phyloP scores from a whole-genome alignment of 2,888 invertebrate genomes.

The Leuctra nigra region DNA sequence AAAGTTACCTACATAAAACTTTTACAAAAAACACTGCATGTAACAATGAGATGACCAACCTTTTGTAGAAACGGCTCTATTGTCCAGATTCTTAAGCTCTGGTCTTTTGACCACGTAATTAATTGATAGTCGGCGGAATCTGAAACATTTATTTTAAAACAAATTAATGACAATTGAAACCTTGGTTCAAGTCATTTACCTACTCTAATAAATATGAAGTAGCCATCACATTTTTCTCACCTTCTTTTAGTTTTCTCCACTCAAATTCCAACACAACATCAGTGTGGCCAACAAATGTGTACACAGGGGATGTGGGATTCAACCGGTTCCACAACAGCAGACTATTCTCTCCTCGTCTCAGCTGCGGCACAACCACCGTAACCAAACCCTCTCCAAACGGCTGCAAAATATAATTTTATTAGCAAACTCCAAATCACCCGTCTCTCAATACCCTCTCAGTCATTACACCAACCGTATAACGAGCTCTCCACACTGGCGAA shows the following conservation, averaged over 20 bases:
- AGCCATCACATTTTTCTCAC: too few relatives aligned
- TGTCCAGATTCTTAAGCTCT: slow-evolving; percentile 84
- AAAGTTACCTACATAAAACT: too few relatives aligned
- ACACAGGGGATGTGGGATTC: slow-evolving; percentile 67
- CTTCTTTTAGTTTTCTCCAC: slow-evolving; percentile 66
- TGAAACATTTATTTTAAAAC: too few relatives aligned
- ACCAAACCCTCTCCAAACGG: slow-evolving; percentile 90
- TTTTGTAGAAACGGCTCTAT: slow-evolving; percentile 80
- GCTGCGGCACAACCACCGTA: slow-evolving; percentile 87
- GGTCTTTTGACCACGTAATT: slow-evolving; percentile 94
- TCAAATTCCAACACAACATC: slow-evolving; percentile 94
- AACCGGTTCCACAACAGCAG: slow-evolving; percentile 69
- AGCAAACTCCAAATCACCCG: background rate
- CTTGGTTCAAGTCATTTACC: background rate
- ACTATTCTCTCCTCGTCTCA: slow-evolving; percentile 81
- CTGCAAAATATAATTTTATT: slow-evolving; percentile 38
- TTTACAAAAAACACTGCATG: too few relatives aligned
- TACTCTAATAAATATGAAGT: background rate
- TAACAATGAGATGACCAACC: slow-evolving; percentile 38
- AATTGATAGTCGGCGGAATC: slow-evolving; percentile 69
- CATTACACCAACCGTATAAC: slow-evolving; percentile 74
- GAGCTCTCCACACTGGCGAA: slow-evolving; percentile 87
- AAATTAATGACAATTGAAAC: background rate
- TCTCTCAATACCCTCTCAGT: too few relatives aligned
- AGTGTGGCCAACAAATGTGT: slow-evolving; percentile 88